phyloP scores from a whole-genome alignment of 64 coral and sea anemone species.

The Trachythela sp. region DNA sequence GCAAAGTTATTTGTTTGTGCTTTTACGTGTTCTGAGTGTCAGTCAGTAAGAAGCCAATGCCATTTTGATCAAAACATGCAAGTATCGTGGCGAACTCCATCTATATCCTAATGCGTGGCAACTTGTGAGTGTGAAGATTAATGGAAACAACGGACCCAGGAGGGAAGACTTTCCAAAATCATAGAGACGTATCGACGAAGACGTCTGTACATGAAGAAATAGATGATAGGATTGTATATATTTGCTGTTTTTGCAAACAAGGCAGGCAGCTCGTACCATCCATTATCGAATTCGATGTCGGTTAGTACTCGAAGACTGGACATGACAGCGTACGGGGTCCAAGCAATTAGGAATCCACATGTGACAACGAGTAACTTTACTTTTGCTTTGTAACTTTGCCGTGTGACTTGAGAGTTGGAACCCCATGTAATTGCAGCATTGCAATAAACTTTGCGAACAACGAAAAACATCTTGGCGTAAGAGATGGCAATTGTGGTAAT shows the following conservation, averaged over 20 bases:
- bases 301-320: not conserved
- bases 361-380: not conserved
- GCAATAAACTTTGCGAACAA: not conserved
- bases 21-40: no score
- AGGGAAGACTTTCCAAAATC: not conserved
- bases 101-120: no score
- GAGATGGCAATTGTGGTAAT: not conserved
- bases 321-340: slow-evolving; percentile 6
- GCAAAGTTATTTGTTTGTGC: no score
- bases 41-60: no score
- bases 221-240: slow-evolving; percentile 14
- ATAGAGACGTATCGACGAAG: not conserved
- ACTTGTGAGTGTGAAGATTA: no score
- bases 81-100: no score
- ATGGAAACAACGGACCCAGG: no score
- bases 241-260: slow-evolving; percentile 15
- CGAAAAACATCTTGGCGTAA: not conserved
- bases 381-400: not conserved
- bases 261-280: not conserved
- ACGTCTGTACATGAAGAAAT: slow-evolving; percentile 1
- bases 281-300: not conserved
- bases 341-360: not conserved
- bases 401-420: not conserved
- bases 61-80: no score
- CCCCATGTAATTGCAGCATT: not conserved